Evolutionary conservation across 1,140 invertebrate genomes (phyloP).

Genomic region (Lasaia peninsularis): DNA sequence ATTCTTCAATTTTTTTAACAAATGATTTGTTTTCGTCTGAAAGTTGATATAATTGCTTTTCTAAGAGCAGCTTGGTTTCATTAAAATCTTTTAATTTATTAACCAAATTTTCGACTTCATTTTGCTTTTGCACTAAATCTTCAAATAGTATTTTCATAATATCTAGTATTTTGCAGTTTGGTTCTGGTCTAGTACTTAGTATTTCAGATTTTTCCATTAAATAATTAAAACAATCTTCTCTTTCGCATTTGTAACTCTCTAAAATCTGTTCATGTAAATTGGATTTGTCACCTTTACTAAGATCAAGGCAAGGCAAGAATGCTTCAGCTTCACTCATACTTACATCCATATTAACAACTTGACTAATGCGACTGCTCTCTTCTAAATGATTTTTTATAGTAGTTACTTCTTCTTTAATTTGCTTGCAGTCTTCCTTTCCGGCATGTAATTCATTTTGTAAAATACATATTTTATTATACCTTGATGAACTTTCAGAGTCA

Average conservation of each 20-base stretch:
- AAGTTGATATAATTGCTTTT: slow-evolving; percentile 34
- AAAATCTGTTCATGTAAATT: slow-evolving; percentile 29
- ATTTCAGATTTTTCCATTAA: slow-evolving; percentile 42
- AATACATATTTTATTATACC: slow-evolving; percentile 60
- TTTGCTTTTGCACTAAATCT: slow-evolving; percentile 45
- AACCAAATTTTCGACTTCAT: slow-evolving; percentile 53
- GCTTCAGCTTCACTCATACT: slow-evolving; percentile 43
- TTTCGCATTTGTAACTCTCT: slow-evolving; percentile 46
- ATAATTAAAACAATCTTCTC: slow-evolving; percentile 53
- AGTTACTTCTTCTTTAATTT: slow-evolving; percentile 59
- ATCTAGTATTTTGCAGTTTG: slow-evolving; percentile 55
- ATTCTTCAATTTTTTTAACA: slow-evolving; percentile 33
- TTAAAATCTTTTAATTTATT: slow-evolving; percentile 59
- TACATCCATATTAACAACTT: slow-evolving; percentile 57
- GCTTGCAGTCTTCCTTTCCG: slow-evolving; percentile 60
- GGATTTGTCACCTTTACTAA: slow-evolving; percentile 12
- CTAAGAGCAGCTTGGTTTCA: slow-evolving; percentile 38
- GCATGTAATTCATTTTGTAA: slow-evolving; percentile 64
- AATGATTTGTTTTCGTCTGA: slow-evolving; percentile 31
- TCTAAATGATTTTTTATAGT: slow-evolving; percentile 67
- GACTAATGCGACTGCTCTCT: slow-evolving; percentile 38
- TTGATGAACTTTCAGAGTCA: slow-evolving; percentile 58
- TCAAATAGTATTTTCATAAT: slow-evolving; percentile 59
- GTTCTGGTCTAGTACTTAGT: slow-evolving; percentile 32
- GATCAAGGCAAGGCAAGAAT: slow-evolving; percentile 32